A percentile compares a stretch with the other conserved stretches of the same genome.
Evolutionary conservation across 2,113 vertebrate genomes (phyloP).

Genomic region (Catagonus wagneri): DNA sequence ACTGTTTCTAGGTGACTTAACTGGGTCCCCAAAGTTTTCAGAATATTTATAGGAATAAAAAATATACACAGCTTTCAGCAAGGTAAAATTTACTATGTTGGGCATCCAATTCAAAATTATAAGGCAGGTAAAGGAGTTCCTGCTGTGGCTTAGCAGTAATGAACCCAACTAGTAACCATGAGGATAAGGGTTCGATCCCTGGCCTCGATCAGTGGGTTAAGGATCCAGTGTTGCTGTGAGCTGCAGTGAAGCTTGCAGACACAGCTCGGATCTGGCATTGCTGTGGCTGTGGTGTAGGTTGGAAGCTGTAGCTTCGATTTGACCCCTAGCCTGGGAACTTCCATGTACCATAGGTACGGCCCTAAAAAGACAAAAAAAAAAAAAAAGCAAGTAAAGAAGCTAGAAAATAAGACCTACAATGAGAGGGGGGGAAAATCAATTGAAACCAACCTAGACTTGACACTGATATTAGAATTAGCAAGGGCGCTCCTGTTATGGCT

Average conservation of each 20-base stretch:
- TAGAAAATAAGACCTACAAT: not conserved
- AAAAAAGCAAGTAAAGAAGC: not conserved
- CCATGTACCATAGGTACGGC: no score
- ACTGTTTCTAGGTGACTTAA: not conserved
- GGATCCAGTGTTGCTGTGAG: no score
- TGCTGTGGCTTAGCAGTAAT: no score
- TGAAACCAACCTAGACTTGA: conserved; percentile 19
- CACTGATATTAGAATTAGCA: not conserved
- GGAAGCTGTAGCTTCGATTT: no score
- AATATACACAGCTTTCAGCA: not conserved
- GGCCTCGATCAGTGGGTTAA: no score
- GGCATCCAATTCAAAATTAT: not conserved
- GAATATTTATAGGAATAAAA: conserved; percentile 21
- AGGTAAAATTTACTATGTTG: conserved; percentile 22
- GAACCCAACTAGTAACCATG: no score
- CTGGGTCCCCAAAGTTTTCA: not conserved
- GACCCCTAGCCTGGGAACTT: no score
- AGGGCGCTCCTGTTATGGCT: not conserved
- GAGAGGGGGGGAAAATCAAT: not conserved
- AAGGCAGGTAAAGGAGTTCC: not conserved
- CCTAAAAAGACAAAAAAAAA: no score
- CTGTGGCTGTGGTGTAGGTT: no score
- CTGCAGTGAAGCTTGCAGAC: no score
- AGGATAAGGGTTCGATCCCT: no score
- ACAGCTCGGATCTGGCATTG: no score